These are phyloP conservation scores for Pedicia rivosa DNA, from an alignment of 2,888 invertebrate species.

Conservation along the genomic window DNA sequence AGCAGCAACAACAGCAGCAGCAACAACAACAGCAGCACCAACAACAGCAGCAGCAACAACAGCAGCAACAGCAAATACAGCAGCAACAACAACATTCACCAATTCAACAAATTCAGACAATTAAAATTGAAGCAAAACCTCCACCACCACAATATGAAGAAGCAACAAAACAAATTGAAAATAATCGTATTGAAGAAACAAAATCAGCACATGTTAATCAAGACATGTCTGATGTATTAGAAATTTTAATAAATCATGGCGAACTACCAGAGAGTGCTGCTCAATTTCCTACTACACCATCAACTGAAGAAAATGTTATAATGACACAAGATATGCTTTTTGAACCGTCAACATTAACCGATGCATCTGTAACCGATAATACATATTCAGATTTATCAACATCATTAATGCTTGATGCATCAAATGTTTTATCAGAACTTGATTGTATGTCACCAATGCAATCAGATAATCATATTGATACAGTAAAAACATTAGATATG, in stretches of 20 bases:
- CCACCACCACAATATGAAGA: constrained; percentile 59
- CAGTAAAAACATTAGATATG: constrained; percentile 26
- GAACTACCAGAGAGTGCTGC: constrained; percentile 74
- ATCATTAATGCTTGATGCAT: constrained; percentile 11
- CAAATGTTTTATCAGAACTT: constrained; percentile 12
- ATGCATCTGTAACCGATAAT: constrained; percentile 8
- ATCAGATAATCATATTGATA: constrained; percentile 19
- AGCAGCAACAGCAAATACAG: constrained; percentile 38
- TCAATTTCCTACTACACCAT: constrained; percentile 33
- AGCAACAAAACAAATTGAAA: constrained; percentile 34
- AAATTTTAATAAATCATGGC: constrained; percentile 85
- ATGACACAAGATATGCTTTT: constrained; percentile 9
- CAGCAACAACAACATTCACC: constrained; percentile 33
- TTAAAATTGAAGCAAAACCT: constrained; percentile 15
- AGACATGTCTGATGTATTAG: constrained; percentile 57
- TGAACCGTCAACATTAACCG: constrained; percentile 11
- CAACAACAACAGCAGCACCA: constrained; percentile 18
- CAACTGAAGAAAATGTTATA: constrained; percentile 12
- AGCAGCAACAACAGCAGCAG: constrained; percentile 12
- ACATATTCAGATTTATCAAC: constrained; percentile 8
- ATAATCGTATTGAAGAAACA: constrained; percentile 7
- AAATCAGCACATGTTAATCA: constrained; percentile 21
- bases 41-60: constrained; percentile 27
- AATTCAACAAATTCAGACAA: constrained; percentile 30
- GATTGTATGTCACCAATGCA: constrained; percentile 27